These are phyloP conservation scores for Drosophila pseudoananassae DNA, from an alignment of 1,140 invertebrate genomes.

Conservation along the genomic window DNA sequence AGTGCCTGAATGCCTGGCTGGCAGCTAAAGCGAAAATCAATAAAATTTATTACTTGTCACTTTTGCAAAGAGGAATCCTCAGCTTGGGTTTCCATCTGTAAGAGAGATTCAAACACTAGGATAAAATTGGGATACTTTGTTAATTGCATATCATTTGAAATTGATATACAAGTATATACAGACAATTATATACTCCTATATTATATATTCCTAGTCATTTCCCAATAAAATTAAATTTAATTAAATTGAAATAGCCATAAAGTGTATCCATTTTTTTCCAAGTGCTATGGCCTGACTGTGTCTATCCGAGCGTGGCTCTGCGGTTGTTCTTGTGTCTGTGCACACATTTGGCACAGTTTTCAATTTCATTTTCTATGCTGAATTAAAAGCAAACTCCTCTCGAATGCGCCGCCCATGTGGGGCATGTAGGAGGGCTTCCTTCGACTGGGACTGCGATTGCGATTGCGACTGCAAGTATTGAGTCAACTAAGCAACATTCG, in stretches of 20 bases:
- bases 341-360: constrained; percentile 70
- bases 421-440: constrained; percentile 11
- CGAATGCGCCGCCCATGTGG: constrained; percentile 38
- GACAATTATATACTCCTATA: too few species aligned
- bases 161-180: too few species aligned
- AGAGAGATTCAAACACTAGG: background rate
- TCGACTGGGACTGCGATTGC: background rate
- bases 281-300: constrained; percentile 10
- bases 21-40: constrained; percentile 65
- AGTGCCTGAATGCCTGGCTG: constrained; percentile 1
- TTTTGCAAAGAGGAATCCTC: constrained; percentile 23
- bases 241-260: background rate
- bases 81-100: constrained; percentile 2
- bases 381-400: constrained; percentile 68
- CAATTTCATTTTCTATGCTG: constrained; percentile 70
- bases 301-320: constrained; percentile 21
- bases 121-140: background rate
- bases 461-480: constrained; percentile 10
- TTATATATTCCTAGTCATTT: too few species aligned
- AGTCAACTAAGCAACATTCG: constrained; percentile 39
- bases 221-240: too few species aligned
- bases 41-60: constrained; percentile 74
- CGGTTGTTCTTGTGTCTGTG: constrained; percentile 25
- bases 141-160: too few species aligned
- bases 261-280: background rate